Evolutionary conservation across 1,140 invertebrate genomes (phyloP).

Genomic region (Uloborus diversus): DNA sequence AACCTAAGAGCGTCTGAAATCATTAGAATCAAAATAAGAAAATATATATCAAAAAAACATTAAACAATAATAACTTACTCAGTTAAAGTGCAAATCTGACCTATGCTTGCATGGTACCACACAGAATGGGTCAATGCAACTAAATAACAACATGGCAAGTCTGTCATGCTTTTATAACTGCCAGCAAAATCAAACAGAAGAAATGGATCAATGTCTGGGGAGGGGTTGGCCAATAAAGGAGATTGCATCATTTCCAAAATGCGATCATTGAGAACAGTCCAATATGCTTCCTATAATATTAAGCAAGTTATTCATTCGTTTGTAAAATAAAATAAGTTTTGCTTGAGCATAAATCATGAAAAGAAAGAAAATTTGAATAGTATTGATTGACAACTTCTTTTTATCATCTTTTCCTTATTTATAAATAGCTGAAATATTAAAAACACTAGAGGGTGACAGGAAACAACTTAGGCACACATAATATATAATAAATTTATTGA

Average conservation of each 20-base stretch:
- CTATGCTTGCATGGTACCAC: conserved; percentile 70
- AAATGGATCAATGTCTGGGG: conserved; percentile 74
- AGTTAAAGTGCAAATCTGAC: conserved; percentile 66
- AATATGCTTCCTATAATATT: conserved; percentile 74
- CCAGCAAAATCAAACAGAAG: conserved; percentile 79
- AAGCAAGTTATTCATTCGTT: no score
- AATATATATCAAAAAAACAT: not conserved
- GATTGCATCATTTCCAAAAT: conserved; percentile 78
- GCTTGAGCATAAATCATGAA: not conserved
- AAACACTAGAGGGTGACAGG: no score
- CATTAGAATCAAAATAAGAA: no score
- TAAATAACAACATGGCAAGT: conserved; percentile 84
- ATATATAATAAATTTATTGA: no score
- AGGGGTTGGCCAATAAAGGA: conserved; percentile 72
- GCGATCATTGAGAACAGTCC: conserved; percentile 83
- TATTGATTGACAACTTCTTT: conserved; percentile 73
- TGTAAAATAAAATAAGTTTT: no score
- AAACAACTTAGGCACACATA: no score
- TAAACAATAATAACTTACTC: conserved; percentile 61
- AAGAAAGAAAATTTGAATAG: conserved; percentile 53
- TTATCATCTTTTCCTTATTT: no score
- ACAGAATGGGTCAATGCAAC: conserved; percentile 83
- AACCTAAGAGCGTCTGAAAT: no score
- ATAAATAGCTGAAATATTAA: no score
- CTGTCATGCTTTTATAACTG: conserved; percentile 80